A percentile compares a stretch with the other conserved stretches of the same genome.
Evolutionary conservation across 1,140 invertebrate genomes (phyloP).

Genomic region (Leptestheria dahalacensis): DNA sequence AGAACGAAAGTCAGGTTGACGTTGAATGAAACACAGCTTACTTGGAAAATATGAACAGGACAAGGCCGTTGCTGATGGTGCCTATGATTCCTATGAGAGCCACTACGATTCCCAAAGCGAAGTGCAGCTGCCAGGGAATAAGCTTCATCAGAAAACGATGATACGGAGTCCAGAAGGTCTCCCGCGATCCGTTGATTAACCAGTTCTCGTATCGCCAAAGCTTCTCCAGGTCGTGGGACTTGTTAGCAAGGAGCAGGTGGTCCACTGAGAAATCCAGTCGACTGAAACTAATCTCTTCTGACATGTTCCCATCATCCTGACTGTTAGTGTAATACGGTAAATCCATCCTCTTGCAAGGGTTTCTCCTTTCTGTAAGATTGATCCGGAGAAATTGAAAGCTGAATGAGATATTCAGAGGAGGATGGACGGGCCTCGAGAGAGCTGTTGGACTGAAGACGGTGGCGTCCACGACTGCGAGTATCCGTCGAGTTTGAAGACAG

Average conservation of each 20-base stretch:
- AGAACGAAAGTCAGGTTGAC: not conserved
- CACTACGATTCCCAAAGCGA: conserved; percentile 24
- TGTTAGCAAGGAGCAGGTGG: not conserved
- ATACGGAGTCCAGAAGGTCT: not conserved
- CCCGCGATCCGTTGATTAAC: not conserved
- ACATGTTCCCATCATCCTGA: no score
- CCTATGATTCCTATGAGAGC: conserved; percentile 25
- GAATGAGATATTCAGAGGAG: not conserved
- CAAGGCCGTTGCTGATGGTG: conserved; percentile 26
- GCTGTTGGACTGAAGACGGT: no score
- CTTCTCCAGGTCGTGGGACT: not conserved
- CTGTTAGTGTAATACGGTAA: no score
- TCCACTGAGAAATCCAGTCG: not conserved
- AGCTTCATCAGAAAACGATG: not conserved
- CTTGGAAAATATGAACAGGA: conserved; percentile 29
- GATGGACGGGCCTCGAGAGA: no score
- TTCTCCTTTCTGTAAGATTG: not conserved
- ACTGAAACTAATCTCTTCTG: no score
- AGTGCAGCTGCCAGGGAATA: conserved; percentile 19
- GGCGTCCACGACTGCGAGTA: no score
- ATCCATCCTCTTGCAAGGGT: not conserved
- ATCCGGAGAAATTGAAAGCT: not conserved
- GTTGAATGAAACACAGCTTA: conserved; percentile 19
- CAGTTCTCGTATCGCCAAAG: not conserved
- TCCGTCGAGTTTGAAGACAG: no score